Evolutionary conservation across 2,113 vertebrate species (phyloP), one percentile per base, ranked within the genome.

Genomic region (Rhegmatorhina hoffmannsi): DNA sequence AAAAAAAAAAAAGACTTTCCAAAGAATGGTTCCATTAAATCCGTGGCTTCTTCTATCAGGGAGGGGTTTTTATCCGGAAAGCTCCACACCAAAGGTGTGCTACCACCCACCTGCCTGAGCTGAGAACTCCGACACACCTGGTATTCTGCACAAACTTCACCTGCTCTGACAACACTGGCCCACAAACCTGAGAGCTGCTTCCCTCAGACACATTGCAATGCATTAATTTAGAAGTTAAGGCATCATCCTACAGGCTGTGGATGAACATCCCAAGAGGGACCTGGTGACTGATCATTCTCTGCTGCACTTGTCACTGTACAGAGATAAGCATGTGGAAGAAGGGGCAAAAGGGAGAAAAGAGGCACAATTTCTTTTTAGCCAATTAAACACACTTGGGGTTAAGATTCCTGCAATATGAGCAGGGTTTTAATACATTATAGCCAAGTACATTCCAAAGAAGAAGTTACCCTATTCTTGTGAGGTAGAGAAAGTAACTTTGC

Each of bases 111-210:
- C 33, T 38, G 15, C 52, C 62, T 40, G 47, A 62, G 69, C 43
- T 28, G 69, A 82, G 60, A 78, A 63, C 34, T n/a, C 52, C 0
- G 0, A 31, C 40, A 34, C 1, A 3, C 2, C 4, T 26, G 18
- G 26, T 31, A 34, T 73, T 68, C 44, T 63, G 79, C 40, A 33
- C 13, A 3, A 16, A 53, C 19, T 77, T 21, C 0, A 78, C 25
- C 31, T 40, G 29, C 72, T 56, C 47, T 23, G 50, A 47, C 70
- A 60, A 18, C 7, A 33, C 60, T 17, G 21, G 55, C 26, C 31
- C 36, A 40, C 20, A 43, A 38, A 72, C 34, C 10, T 17, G 62
- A 55, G 58, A 67, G 67, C 60, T 5, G 6, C 36, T 33, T 44
- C 50, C 63, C 62, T 56, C 80, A 87, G 33, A 69, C 68, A 47